These are phyloP conservation scores for Tachyglossus aculeatus DNA, from an alignment of 2,797 vertebrate genomes.

Conservation along the genomic window DNA sequence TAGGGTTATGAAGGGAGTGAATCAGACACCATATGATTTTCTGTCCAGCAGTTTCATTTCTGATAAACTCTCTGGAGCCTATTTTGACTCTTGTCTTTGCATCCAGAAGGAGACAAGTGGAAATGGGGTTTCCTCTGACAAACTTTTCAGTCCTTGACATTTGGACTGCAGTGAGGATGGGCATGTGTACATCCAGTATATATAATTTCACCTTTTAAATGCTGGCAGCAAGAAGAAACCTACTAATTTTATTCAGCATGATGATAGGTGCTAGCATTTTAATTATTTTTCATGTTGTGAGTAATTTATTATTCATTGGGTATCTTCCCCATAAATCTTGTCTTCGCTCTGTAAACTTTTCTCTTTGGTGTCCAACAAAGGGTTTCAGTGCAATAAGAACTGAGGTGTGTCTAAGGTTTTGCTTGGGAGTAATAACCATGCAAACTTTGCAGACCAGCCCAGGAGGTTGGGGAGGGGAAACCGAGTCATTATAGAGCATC, in stretches of 20 bases:
- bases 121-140: background rate
- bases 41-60: background rate
- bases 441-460: constrained; percentile 77
- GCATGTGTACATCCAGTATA: constrained; percentile 42
- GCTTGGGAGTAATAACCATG: constrained; percentile 78
- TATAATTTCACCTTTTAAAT: constrained; percentile 55
- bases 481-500: constrained; percentile 75
- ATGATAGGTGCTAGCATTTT: constrained; percentile 68
- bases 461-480: constrained; percentile 79
- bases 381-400: constrained; percentile 82
- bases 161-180: background rate
- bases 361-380: constrained; percentile 73
- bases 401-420: constrained; percentile 80
- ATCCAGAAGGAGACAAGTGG: constrained; percentile 19
- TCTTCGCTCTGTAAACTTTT: constrained; percentile 67
- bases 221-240: constrained; percentile 54
- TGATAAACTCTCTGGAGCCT: background rate
- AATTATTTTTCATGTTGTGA: constrained; percentile 74
- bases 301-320: constrained; percentile 73
- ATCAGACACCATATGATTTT: background rate
- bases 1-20: background rate
- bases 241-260: constrained; percentile 62
- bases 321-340: constrained; percentile 70
- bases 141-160: constrained; percentile 5
- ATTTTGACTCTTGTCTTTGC: background rate